Evolutionary conservation across 2,113 vertebrate genomes (phyloP), one percentile per base, ranked within the genome.

Genomic region (Pangasianodon hypophthalmus): DNA sequence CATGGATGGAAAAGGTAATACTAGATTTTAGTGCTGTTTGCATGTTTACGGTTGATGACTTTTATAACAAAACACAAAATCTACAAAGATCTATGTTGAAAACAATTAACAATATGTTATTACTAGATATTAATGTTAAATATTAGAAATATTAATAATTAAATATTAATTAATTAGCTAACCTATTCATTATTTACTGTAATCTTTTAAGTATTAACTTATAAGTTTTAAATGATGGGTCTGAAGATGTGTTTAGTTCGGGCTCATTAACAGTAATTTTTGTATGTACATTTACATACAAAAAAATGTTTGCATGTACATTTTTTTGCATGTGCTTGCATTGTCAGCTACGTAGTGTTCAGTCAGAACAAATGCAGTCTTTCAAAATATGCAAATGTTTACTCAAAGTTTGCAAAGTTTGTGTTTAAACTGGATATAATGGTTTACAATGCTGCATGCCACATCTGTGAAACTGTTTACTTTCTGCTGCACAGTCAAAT

Each of bases 1-100:
- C 92, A 56, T 91, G 83, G 84, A 95, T 93, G 87, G 88, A 91
- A n/a, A 93, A 93, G 95, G 96, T 96, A 95, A 37, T 37, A 37
- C n/a, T n/a, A n/a, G n/a, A n/a, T n/a, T n/a, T n/a, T 9, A 54
- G 32, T 21, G n/a, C 32, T 18, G 52, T 90, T 84, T 62, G 52
- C 26, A 52, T 64, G 14, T 6, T 50, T 89, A 14, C 56, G n/a
- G 21, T 24, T 58, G 21, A 85, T 85, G 18, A n/a, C 24, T 54
- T 73, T 24, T 46, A 46, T 18, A 62, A 8, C 41, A 73, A 84
- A 75, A 1, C n/a, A 50, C 48, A 58, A 32, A 58, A 26, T 26
- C 46, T 46, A 1, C 52, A 69, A 81, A 84, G 16, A 54, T 19
- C 13, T 79, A 32, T 50, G 50, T 44, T n/a, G 24, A 77, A 26